Evolutionary conservation across 2,113 vertebrate genomes (phyloP).

Genomic region (Protobothrops flavoviridis): DNA sequence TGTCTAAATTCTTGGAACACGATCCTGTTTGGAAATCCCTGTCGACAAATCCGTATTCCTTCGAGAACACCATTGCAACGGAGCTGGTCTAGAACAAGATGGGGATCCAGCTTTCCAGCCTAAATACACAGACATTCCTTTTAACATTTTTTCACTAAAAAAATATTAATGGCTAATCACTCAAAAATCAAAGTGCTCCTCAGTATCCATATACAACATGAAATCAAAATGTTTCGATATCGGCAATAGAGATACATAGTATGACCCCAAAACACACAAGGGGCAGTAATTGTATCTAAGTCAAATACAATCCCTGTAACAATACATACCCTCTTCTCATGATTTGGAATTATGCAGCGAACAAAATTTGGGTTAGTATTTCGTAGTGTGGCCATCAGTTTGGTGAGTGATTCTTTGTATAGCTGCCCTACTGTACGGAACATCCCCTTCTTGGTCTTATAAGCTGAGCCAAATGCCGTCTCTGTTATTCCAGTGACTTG

Average conservation of each 20-base stretch:
- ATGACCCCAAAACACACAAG: neutral
- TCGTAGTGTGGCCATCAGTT: conserved; percentile 94
- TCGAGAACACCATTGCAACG: conserved; percentile 95
- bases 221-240: neutral
- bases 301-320: accelerated
- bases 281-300: neutral
- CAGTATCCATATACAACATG: neutral
- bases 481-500: conserved; percentile 97
- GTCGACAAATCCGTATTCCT: conserved; percentile 95
- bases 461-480: conserved; percentile 91
- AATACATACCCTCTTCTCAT: conserved; percentile 88
- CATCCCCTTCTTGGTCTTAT: conserved; percentile 98
- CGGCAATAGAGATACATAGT: neutral
- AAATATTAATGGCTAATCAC: neutral
- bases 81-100: conserved; percentile 94
- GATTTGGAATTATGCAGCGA: conserved; percentile 98
- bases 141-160: neutral
- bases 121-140: conserved; percentile 51
- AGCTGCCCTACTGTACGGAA: conserved; percentile 94
- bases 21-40: conserved; percentile 97
- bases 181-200: neutral
- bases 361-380: conserved; percentile 99
- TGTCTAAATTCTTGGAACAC: conserved; percentile 99
- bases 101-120: conserved; percentile 95
- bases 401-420: conserved; percentile 96